Conservation (phyloP, 2,888 invertebrate species). For the Vandiemenella viatica region DNA sequence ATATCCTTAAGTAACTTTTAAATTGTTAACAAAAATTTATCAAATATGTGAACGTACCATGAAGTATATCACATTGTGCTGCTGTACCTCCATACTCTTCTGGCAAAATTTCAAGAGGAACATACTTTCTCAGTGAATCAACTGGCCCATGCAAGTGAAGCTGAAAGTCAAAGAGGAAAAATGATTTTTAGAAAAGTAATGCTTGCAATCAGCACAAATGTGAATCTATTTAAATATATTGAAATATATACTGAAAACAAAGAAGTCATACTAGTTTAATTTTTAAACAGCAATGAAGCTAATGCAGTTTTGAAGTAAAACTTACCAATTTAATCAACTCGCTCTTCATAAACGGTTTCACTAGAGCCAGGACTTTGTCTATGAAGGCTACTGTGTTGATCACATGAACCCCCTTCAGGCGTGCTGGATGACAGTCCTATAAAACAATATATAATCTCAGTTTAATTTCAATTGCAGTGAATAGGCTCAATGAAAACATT, state of each 20-base stretch:
- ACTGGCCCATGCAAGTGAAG: constrained; percentile 21
- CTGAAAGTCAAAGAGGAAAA: constrained; percentile 16
- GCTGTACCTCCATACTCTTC: constrained; percentile 22
- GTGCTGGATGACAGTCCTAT: constrained; percentile 24
- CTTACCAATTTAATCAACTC: constrained; percentile 22
- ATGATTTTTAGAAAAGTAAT: background rate
- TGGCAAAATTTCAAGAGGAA: constrained; percentile 21
- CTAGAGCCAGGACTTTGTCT: constrained; percentile 21
- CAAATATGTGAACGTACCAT: no score
- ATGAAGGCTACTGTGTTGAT: constrained; percentile 23
- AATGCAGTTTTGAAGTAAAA: background rate
- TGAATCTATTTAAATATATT: no score
- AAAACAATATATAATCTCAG: constrained; percentile 5
- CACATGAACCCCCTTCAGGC: constrained; percentile 23
- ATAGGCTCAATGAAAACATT: background rate
- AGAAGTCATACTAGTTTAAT: no score
- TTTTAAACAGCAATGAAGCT: no score
- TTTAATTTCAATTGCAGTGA: background rate
- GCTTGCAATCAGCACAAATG: background rate
- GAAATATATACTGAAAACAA: no score
- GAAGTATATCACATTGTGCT: constrained; percentile 13
- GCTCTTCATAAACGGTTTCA: constrained; percentile 23
- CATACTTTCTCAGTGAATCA: constrained; percentile 18
- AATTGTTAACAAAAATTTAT: no score
- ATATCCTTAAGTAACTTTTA: no score